Evolutionary conservation across 2,797 vertebrate genomes (phyloP).

Genomic region (Coregonus suidteri): DNA sequence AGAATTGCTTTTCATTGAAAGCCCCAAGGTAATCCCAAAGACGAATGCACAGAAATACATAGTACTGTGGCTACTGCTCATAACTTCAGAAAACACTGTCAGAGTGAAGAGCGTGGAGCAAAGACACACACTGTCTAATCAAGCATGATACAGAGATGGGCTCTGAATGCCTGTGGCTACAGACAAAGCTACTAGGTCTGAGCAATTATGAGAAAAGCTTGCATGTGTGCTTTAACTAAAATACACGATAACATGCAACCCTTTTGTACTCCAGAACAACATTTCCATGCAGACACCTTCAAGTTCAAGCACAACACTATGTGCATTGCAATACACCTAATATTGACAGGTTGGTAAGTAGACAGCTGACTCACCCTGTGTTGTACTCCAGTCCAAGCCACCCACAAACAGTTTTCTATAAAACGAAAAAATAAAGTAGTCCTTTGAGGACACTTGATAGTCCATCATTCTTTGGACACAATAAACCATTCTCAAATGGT

Average conservation of each 20-base stretch:
- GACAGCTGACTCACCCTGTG: slow-evolving; percentile 86
- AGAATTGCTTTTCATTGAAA: slow-evolving; percentile 63
- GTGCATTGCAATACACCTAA: slow-evolving; percentile 3
- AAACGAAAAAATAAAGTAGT: slow-evolving; percentile 46
- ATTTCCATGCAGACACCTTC: not conserved
- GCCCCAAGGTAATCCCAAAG: slow-evolving; percentile 36
- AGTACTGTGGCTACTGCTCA: slow-evolving; percentile 41
- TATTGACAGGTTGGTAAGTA: not conserved
- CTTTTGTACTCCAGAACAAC: not conserved
- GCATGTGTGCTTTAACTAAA: not conserved
- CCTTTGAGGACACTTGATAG: not conserved
- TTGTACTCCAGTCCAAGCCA: slow-evolving; percentile 98
- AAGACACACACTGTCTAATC: slow-evolving; percentile 51
- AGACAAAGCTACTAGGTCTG: slow-evolving; percentile 19
- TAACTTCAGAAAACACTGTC: slow-evolving; percentile 48
- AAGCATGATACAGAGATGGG: slow-evolving; percentile 39
- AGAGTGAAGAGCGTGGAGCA: slow-evolving; percentile 41
- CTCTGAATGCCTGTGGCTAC: slow-evolving; percentile 31
- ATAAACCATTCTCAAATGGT: too few species aligned
- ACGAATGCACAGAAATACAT: slow-evolving; percentile 50
- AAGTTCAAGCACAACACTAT: not conserved
- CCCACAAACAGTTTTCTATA: slow-evolving; percentile 98
- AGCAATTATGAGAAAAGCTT: not conserved
- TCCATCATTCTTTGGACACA: too few species aligned
- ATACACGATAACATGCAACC: not conserved